Percentiles rank a stretch among this genome's conserved stretches.
Conservation (phyloP, 2,113 vertebrate species). For the Lepisosteus osseus region DNA sequence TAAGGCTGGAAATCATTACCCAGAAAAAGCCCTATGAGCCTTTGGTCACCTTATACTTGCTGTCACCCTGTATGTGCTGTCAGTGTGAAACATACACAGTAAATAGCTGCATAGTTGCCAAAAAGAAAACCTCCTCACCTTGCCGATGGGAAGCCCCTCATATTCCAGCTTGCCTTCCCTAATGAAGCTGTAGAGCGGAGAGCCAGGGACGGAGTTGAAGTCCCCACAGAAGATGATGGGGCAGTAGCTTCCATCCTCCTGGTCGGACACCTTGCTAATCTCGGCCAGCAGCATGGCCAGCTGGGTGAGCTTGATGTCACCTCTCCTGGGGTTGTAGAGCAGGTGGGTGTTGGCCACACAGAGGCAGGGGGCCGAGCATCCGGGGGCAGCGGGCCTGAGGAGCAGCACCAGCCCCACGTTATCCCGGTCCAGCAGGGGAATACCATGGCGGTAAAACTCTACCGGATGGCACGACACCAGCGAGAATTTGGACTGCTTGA, state of each 20-base stretch:
- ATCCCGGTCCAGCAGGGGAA: constrained; percentile 87
- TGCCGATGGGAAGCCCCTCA: constrained; percentile 74
- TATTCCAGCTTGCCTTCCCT: constrained; percentile 82
- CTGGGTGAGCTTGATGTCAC: constrained; percentile 93
- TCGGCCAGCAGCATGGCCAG: constrained; percentile 91
- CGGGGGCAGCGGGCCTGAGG: constrained; percentile 58
- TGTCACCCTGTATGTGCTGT: no score
- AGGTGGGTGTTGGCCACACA: constrained; percentile 95
- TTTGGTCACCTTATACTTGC: no score
- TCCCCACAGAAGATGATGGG: constrained; percentile 90
- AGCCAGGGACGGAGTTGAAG: constrained; percentile 90
- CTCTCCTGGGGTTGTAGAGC: constrained; percentile 89
- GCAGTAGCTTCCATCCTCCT: constrained; percentile 64
- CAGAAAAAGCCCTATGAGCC: no score
- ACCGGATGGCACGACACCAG: constrained; percentile 80
- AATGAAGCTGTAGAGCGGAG: constrained; percentile 87
- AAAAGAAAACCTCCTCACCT: constrained; percentile 61
- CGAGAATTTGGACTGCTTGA: constrained; percentile 80
- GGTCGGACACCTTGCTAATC: constrained; percentile 69
- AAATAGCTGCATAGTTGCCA: no score
- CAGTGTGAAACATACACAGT: no score
- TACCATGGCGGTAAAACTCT: constrained; percentile 79
- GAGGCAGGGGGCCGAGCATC: constrained; percentile 35
- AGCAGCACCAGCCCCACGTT: constrained; percentile 89
- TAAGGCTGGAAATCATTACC: no score